Evolutionary conservation across 2,888 invertebrate genomes (phyloP).

Genomic region (Nasonia oneida): DNA sequence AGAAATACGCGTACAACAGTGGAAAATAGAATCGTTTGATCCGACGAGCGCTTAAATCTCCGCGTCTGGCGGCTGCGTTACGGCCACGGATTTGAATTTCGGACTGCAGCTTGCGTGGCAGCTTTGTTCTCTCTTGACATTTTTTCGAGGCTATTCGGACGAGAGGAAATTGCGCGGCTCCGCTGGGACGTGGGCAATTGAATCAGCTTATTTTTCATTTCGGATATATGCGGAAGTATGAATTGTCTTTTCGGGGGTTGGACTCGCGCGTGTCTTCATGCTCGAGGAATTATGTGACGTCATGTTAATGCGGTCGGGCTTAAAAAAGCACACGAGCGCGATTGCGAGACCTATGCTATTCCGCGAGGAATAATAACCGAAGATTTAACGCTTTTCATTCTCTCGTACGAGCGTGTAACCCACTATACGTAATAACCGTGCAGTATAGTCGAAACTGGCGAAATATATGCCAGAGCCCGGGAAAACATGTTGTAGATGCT

Average conservation of each 20-base stretch:
- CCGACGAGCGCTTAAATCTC: neutral
- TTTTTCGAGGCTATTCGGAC: too few relatives aligned
- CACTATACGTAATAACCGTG: neutral
- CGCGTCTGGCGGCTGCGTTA: neutral
- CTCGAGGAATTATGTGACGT: too few relatives aligned
- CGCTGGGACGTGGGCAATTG: neutral
- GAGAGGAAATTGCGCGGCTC: neutral
- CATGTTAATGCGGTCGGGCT: too few relatives aligned
- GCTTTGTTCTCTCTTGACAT: neutral
- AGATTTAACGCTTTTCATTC: slow-evolving; percentile 2
- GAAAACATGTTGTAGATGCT: neutral
- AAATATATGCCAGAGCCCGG: neutral
- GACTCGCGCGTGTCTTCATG: neutral
- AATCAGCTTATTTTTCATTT: neutral
- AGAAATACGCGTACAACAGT: neutral
- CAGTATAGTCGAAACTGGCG: neutral
- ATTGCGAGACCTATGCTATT: neutral
- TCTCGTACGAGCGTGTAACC: neutral
- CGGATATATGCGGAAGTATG: neutral
- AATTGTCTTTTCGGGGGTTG: neutral
- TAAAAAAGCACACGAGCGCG: too few relatives aligned
- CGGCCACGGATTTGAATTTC: neutral
- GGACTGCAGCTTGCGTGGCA: neutral
- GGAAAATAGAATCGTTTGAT: slow-evolving; percentile 2
- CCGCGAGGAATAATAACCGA: neutral